A percentile compares a stretch with the other conserved stretches of the same genome.
Evolutionary conservation across 2,888 invertebrate genomes (phyloP).

Genomic region (Helicoverpa assulta): DNA sequence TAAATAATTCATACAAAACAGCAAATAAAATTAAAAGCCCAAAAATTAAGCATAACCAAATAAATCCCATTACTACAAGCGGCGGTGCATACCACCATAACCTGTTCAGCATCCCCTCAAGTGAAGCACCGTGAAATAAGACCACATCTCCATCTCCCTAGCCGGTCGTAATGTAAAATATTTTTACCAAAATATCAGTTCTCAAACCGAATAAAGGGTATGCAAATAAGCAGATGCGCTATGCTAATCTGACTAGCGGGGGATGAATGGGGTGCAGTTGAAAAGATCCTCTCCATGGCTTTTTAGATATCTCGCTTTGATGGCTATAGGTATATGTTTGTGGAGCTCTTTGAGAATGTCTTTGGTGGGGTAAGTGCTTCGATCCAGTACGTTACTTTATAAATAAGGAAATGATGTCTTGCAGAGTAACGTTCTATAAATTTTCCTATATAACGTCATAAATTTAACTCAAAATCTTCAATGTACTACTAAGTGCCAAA

Average conservation of each 20-base stretch:
- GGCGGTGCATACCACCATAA: constrained; percentile 31
- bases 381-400: constrained; percentile 6
- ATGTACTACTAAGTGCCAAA: too few relatives aligned
- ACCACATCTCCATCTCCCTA: constrained; percentile 44
- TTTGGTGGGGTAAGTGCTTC: constrained; percentile 23
- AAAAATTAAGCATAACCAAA: constrained; percentile 32
- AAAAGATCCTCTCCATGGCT: constrained; percentile 57
- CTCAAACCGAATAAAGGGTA: constrained; percentile 57
- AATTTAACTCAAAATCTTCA: too few relatives aligned
- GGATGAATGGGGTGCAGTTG: constrained; percentile 66
- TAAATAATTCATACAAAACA: too few relatives aligned
- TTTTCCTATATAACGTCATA: too few relatives aligned
- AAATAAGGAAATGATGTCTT: not conserved
- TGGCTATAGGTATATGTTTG: not conserved
- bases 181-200: constrained; percentile 61
- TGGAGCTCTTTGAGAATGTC: constrained; percentile 42
- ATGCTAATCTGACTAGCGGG: constrained; percentile 60
- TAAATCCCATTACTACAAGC: constrained; percentile 31
- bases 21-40: constrained; percentile 13
- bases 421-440: too few relatives aligned
- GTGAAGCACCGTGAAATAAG: constrained; percentile 52
- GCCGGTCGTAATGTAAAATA: constrained; percentile 51
- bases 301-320: constrained; percentile 51
- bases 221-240: constrained; percentile 67
- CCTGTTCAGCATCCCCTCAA: constrained; percentile 30